Evolutionary conservation across 2,113 vertebrate species (phyloP), one percentile per base, ranked within the genome.

Genomic region (Recurvirostra avosetta): DNA sequence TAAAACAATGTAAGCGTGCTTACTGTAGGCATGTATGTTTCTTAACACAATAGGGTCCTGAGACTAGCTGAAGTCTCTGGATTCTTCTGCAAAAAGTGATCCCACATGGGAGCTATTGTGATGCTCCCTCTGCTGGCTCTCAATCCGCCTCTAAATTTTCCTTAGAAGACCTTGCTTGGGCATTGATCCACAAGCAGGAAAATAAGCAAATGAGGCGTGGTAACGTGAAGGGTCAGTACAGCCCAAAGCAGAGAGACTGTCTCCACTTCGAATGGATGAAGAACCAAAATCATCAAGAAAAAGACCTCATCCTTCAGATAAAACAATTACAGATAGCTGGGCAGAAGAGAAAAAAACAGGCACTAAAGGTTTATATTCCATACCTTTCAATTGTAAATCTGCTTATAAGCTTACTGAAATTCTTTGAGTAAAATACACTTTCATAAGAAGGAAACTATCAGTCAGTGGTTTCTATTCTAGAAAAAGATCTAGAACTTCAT

Each of bases 1-100:
- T 86, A 76, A 88, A 92, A 96, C 94, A 93, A 93, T 96, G 90
- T 86, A 93, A 95, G 85, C 53, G 41, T 93, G 92, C 92, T 95
- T 95, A 92, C 45, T 77, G 78, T 38, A 74, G 86, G 41, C 90
- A 93, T 88, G 90, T 94, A 68, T 76, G 36, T 83, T 95, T 94
- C 96, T 93, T 95, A 88, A 93, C 92, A 94, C 96, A 96, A 92
- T 93, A 73, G 95, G 47, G 38, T 80, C 88, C 79, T 80, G 63
- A 88, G 75, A 94, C 59, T 74, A 86, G 61, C 55, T 76, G 82
- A 80, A 92, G n/a, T 58, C 32, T 94, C 82, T 86, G 72, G 78
- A 90, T 96, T 90, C 77, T 88, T 92, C 86, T 91, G 47, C 59
- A 82, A 92, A 82, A 90, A 83, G 76, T 59, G 41, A 74, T 93